Evolutionary conservation across 37 sponge, comb jelly and placozoan genomes (phyloP).

Genomic region (Haliclona indistincta): DNA sequence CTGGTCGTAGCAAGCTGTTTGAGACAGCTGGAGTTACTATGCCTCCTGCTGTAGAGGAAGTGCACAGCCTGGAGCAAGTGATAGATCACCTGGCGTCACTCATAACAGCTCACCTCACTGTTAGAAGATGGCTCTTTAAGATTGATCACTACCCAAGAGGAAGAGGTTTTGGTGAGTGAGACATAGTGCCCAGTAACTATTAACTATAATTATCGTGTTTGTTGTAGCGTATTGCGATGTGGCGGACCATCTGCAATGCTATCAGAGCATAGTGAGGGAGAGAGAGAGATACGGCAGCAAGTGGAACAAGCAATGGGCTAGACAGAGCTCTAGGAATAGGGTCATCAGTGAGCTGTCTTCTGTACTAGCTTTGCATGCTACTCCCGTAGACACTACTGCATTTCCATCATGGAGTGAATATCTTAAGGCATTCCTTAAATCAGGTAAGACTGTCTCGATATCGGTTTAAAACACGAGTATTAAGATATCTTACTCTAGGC

Average conservation of each 20-base stretch:
- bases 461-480: no score
- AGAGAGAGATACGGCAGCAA: constrained; percentile 79
- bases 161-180: constrained; percentile 63
- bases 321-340: constrained; percentile 44
- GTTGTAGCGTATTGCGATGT: constrained; percentile 91
- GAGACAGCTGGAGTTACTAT: constrained; percentile 23
- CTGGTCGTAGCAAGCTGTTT: constrained; percentile 72
- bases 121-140: constrained; percentile 85
- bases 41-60: constrained; percentile 75
- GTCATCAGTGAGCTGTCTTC: constrained; percentile 46
- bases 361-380: constrained; percentile 26
- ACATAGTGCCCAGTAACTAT: background rate
- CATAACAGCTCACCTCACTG: constrained; percentile 54
- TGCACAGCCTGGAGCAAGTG: constrained; percentile 80
- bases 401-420: constrained; percentile 52
- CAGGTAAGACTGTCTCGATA: no score
- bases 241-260: constrained; percentile 65
- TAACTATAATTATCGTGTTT: background rate
- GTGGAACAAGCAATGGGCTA: constrained; percentile 87
- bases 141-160: constrained; percentile 66
- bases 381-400: constrained; percentile 21
- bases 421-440: constrained; percentile 24
- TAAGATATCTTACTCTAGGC: constrained; percentile 10
- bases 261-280: constrained; percentile 82
- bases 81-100: constrained; percentile 61